Conservation (phyloP, 2,113 vertebrate species). For the rabbit (Oryctolagus cuniculus) region mOryCun1.1 NC_091438.1:38451001-38451500, state of each 20-base stretch:
- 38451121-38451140: background rate
- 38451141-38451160: background rate
- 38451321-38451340: background rate
- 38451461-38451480: background rate
- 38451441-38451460: background rate
- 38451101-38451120: background rate
- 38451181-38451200: background rate
- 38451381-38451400: too few relatives aligned
- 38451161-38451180: background rate
- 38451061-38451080: background rate
- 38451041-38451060: background rate
- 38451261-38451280: background rate
- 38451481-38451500: conserved; percentile 2
- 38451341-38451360: background rate
- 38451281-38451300: conserved; percentile 1
- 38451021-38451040: background rate
- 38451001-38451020: background rate
- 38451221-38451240: background rate
- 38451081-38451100: background rate
- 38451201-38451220: background rate
- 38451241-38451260: conserved; percentile 20
- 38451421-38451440: background rate
- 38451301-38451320: background rate
- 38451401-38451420: too few relatives aligned
- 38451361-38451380: too few relatives aligned